Conservation (phyloP, 2,797 vertebrate genomes). For the Rhinichthys osculus region DNA sequence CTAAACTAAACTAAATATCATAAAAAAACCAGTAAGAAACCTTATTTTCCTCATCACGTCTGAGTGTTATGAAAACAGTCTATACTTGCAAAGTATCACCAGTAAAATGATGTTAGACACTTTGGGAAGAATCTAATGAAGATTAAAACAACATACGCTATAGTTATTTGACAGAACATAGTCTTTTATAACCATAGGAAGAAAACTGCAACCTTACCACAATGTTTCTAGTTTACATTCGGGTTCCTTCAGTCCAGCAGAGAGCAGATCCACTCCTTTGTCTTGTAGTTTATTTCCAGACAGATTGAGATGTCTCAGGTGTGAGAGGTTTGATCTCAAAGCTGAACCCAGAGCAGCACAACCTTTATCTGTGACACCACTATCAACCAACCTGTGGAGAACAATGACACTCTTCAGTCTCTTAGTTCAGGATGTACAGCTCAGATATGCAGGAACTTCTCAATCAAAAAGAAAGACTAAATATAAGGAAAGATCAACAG, state of each 20-base stretch:
- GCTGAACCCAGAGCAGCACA: slow-evolving; percentile 7
- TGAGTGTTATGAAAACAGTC: background rate
- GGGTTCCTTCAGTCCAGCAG: background rate
- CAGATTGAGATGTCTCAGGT: background rate
- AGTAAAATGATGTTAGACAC: background rate
- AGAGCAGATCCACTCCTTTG: background rate
- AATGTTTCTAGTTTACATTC: background rate
- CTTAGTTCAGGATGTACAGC: background rate
- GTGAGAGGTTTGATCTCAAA: background rate
- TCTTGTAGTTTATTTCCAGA: slow-evolving; percentile 10
- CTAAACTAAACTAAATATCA: no score
- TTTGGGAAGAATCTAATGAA: background rate
- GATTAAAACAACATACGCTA: background rate
- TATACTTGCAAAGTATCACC: background rate
- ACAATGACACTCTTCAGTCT: background rate
- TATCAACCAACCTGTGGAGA: background rate
- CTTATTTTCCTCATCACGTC: background rate
- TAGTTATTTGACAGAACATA: background rate
- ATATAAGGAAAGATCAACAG: background rate
- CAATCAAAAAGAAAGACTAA: background rate
- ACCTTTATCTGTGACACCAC: background rate
- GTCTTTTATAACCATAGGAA: no score
- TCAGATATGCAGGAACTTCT: background rate
- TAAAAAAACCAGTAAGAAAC: background rate
- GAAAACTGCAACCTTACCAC: background rate